Base-by-base conservation (phyloP, 1,140 invertebrate genomes). In the Chelonus insularis region DNA sequence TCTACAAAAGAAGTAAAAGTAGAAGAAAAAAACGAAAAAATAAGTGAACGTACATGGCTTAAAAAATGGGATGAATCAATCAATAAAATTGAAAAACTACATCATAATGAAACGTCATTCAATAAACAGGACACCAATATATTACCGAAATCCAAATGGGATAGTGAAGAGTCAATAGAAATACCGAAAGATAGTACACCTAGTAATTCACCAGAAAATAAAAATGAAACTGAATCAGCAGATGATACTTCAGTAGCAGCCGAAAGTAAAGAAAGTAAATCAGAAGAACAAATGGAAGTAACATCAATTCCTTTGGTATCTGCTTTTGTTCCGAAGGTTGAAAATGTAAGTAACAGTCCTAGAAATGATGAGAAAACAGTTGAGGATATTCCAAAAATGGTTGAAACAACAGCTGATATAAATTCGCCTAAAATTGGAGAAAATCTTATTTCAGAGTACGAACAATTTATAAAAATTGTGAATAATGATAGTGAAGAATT, bases 391-490 rank as follows among this genome's bases (percentile, higher is more conserved):
- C 32, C 25, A 51, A 51, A 12, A n/a, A 20, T n/a, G 4, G n/a
- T 14, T 37, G 3, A 9, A 9, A 12, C 32, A 8, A 34, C 23
- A 29, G 5, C 23, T 8, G 4, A 37, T 56, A n/a, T n/a, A 9
- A 61, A 60, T 37, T 37, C 36, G 9, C 56, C 66, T 5, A 36
- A 62, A 1, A 66, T 71, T 18, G 68, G 73, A 12, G 75, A 80
- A 32, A 80, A 80, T 43, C 64, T 82, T 25, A 76, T 69, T 0
- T 82, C 80, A 0, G 80, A 80, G 39, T 82, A 82, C 25, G 80
- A 82, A 45, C 76, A 82, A 48, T 82, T 82, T 14, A 80, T 82
- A 69, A 80, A 81, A 56, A 82, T 80, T 73, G 78, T 82, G 0
- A 71, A 68, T 32, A 68, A 51, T 12, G 69, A 74, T 11, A 16